Evolutionary conservation across 2,888 invertebrate species (phyloP).

Genomic region (Pachycephus smyrnensis): DNA sequence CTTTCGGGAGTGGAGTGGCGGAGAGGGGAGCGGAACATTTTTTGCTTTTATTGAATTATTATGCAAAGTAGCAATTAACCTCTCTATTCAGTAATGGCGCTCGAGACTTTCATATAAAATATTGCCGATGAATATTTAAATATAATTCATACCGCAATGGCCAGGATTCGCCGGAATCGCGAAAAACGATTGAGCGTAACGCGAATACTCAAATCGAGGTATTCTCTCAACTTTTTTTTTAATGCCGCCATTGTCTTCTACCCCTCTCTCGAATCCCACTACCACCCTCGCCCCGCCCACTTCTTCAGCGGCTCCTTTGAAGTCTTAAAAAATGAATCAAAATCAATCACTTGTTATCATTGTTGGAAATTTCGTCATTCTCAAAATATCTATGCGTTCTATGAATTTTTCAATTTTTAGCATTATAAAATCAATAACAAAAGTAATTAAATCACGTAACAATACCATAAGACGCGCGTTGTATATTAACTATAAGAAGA

Average conservation of each 20-base stretch:
- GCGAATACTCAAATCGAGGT: neutral
- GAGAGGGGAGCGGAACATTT: conserved; percentile 1
- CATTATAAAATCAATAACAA: no score
- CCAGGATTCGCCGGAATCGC: neutral
- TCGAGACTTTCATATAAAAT: conserved; percentile 41
- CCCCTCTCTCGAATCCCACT: neutral
- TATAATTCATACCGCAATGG: neutral
- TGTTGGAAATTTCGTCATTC: neutral
- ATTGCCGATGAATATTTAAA: conserved; percentile 52
- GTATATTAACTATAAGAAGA: no score
- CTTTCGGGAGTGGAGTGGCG: neutral
- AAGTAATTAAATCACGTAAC: no score
- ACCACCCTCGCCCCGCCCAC: no score
- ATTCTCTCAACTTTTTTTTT: neutral
- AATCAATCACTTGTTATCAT: neutral
- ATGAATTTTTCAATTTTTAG: no score
- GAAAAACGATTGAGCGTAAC: neutral
- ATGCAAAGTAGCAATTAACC: conserved; percentile 57
- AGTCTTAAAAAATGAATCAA: neutral
- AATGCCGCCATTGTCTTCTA: neutral
- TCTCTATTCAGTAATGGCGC: conserved; percentile 40
- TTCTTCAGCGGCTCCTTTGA: neutral
- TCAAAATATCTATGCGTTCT: neutral
- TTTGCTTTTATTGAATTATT: conserved; percentile 50
- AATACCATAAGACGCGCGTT: no score